Percentiles rank a stretch among this genome's conserved stretches.
Conservation (phyloP, 1,140 invertebrate species). For the Caenorhabditis tropicalis region DNA sequence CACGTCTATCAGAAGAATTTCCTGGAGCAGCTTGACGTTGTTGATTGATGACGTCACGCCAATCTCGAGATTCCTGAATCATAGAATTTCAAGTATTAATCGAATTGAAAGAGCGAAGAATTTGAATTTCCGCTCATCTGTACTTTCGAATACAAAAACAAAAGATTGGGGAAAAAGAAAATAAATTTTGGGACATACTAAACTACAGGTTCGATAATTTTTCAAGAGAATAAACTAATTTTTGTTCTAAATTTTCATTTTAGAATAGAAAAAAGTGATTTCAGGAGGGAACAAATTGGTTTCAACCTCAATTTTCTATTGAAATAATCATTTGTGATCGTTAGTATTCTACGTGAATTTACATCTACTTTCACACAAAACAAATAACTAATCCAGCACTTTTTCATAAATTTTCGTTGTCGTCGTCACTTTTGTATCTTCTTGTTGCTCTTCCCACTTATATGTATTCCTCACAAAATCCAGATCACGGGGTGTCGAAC, state of each 20-base stretch:
- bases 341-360: constrained; percentile 23
- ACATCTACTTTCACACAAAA: constrained; percentile 28
- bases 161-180: too few relatives aligned
- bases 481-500: constrained; percentile 51
- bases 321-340: background rate
- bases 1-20: constrained; percentile 22
- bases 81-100: constrained; percentile 58
- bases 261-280: too few relatives aligned
- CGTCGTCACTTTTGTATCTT: constrained; percentile 34
- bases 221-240: too few relatives aligned
- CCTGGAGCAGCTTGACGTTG: constrained; percentile 53
- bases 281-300: too few relatives aligned
- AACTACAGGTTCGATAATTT: too few relatives aligned
- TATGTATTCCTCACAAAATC: constrained; percentile 78
- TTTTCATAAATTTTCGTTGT: constrained; percentile 31
- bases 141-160: too few relatives aligned
- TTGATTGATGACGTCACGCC: constrained; percentile 54
- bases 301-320: too few relatives aligned
- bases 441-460: constrained; percentile 75
- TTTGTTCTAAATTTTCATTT: too few relatives aligned
- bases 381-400: constrained; percentile 10
- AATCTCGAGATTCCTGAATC: constrained; percentile 81
- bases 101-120: background rate
- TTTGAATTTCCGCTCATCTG: too few relatives aligned
- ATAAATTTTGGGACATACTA: too few relatives aligned